These are phyloP conservation scores for Cheirogaleus medius DNA, from an alignment of 2,113 vertebrate genomes.

Conservation along the genomic window DNA sequence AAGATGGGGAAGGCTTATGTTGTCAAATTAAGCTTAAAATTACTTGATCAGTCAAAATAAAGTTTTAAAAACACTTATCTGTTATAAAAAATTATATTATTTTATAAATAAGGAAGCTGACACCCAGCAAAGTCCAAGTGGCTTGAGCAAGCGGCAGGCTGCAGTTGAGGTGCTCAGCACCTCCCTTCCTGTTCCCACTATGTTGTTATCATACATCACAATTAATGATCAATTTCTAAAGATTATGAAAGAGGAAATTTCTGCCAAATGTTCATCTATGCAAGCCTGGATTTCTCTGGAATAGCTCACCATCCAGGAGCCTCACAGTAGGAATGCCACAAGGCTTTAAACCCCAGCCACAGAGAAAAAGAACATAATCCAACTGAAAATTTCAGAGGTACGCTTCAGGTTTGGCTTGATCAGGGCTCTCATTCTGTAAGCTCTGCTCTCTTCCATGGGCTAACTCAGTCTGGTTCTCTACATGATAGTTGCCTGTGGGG, in stretches of 20 bases:
- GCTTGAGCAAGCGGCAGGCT: slow-evolving; percentile 1
- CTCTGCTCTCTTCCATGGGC: not conserved
- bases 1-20: not conserved
- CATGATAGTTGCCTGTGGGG: not conserved
- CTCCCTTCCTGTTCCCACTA: not conserved
- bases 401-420: not conserved
- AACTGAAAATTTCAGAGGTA: not conserved
- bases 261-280: not conserved
- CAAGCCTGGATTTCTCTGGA: not conserved
- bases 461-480: not conserved
- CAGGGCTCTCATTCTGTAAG: not conserved
- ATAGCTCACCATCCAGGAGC: not conserved
- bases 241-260: not conserved
- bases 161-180: not conserved
- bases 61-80: slow-evolving; percentile 20
- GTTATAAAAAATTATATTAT: not conserved
- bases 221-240: not conserved
- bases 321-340: not conserved
- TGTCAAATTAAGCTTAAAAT: not conserved
- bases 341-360: not conserved
- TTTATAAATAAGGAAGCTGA: slow-evolving; percentile 52
- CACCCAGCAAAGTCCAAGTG: not conserved
- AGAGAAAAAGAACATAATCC: not conserved
- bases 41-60: not conserved
- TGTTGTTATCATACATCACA: not conserved